Conservation (phyloP, 1,140 invertebrate species). For the Pogonus chalceus region DNA sequence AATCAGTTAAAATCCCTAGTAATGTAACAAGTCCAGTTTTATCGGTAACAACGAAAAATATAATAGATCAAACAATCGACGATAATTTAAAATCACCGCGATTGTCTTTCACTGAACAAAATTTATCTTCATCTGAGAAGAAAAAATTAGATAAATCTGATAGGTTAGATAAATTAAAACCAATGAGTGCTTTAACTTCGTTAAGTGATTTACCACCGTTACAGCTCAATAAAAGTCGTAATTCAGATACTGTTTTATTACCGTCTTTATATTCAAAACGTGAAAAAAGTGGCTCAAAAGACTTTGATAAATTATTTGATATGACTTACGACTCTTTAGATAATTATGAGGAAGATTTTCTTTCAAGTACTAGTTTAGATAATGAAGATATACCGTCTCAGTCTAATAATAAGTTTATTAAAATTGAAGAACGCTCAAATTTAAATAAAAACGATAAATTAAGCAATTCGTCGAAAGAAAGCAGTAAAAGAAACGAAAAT, state of each 20-base stretch:
- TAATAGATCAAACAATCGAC: background rate
- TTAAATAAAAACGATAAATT: too few species aligned
- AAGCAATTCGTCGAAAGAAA: background rate
- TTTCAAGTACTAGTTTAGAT: conserved; percentile 19
- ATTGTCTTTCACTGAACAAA: background rate
- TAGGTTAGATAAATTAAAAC: conserved; percentile 22
- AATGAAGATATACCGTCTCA: background rate
- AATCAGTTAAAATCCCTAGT: background rate
- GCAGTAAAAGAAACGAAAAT: background rate
- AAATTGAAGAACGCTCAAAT: background rate
- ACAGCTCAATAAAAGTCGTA: conserved; percentile 22
- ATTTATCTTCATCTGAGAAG: background rate
- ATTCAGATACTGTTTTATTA: conserved; percentile 23
- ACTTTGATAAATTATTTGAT: conserved; percentile 23
- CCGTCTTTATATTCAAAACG: conserved; percentile 29
- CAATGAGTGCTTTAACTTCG: conserved; percentile 21
- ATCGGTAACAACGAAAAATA: background rate
- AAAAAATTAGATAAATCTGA: background rate
- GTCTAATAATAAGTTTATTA: background rate
- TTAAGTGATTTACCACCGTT: conserved; percentile 22
- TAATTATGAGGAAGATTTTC: conserved; percentile 29
- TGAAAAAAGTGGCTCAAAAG: conserved; percentile 22
- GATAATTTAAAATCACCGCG: background rate
- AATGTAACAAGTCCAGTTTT: background rate
- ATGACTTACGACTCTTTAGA: conserved; percentile 17